Conservation (phyloP, 2,113 vertebrate genomes). For the Butorides virescens region DNA sequence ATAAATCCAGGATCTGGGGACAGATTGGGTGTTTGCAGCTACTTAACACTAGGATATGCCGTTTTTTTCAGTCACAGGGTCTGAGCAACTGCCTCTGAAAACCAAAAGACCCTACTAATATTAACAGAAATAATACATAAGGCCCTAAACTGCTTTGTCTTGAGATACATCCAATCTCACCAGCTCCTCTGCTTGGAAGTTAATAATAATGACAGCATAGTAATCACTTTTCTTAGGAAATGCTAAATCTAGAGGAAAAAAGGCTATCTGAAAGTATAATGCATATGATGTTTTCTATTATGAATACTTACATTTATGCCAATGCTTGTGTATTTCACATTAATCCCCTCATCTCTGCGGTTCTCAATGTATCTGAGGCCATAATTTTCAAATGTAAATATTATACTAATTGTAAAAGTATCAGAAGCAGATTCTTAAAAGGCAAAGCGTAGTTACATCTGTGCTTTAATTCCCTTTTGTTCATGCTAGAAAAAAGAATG, state of each 20-base stretch:
- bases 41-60: background rate
- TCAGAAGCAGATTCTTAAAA: background rate
- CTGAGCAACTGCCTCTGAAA: background rate
- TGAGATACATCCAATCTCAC: background rate
- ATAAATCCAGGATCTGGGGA: background rate
- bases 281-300: background rate
- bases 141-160: background rate
- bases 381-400: background rate
- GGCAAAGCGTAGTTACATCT: background rate
- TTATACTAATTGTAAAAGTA: background rate
- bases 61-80: background rate
- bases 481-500: background rate
- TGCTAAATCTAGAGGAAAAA: background rate
- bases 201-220: background rate
- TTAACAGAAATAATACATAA: background rate
- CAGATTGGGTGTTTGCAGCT: background rate
- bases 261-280: background rate
- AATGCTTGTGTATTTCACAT: background rate
- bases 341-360: background rate
- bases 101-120: background rate
- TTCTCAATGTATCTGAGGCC: background rate
- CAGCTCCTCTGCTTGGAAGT: background rate
- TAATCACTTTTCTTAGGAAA: background rate
- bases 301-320: rapidly evolving
- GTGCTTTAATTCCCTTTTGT: background rate